Evolutionary conservation across 2,888 invertebrate species (phyloP).

Genomic region (Dolomedes plantarius): DNA sequence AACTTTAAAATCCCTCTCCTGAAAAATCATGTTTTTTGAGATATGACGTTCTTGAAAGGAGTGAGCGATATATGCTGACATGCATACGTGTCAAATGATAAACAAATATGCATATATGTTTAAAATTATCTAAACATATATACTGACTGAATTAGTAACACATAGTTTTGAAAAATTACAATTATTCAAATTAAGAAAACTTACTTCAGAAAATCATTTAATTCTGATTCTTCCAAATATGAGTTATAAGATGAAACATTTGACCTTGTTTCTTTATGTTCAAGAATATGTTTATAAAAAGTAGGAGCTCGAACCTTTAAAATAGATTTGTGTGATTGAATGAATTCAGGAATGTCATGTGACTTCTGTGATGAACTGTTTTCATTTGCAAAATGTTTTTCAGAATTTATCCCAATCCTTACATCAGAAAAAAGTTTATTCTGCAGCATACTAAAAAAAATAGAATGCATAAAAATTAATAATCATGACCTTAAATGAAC

Average conservation of each 20-base stretch:
- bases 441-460: slow-evolving; percentile 66
- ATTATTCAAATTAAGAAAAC: too few species aligned
- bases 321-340: slow-evolving; percentile 50
- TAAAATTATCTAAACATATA: too few species aligned
- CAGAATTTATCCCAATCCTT: slow-evolving; percentile 50
- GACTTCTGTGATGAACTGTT: slow-evolving; percentile 13
- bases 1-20: too few species aligned
- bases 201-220: slow-evolving; percentile 59
- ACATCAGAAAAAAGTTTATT: slow-evolving; percentile 66
- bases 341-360: slow-evolving; percentile 29
- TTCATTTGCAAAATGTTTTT: slow-evolving; percentile 35
- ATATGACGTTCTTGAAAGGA: too few species aligned
- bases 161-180: too few species aligned
- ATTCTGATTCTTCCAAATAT: slow-evolving; percentile 49
- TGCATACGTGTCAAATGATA: too few species aligned
- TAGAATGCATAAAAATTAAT: too few species aligned
- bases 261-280: slow-evolving; percentile 46
- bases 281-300: slow-evolving; percentile 62
- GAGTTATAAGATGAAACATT: slow-evolving; percentile 42
- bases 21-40: too few species aligned
- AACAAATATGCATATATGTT: too few species aligned
- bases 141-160: too few species aligned
- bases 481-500: too few species aligned
- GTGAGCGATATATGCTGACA: too few species aligned
- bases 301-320: slow-evolving; percentile 69